Conservation (phyloP, 2,888 invertebrate genomes). For the Protophormia terraenovae region DNA sequence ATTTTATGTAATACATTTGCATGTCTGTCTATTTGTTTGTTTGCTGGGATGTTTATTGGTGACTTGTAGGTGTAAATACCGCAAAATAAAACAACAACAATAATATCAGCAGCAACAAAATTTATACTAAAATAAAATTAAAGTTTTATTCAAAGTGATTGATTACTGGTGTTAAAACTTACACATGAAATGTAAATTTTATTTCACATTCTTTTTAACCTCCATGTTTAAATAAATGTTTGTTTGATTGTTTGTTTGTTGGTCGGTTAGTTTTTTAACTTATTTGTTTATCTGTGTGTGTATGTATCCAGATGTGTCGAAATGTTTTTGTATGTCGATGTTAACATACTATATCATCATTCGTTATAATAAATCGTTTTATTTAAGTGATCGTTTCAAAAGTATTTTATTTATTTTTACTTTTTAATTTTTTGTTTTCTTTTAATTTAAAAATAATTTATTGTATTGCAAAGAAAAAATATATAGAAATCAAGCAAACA, state of each 20-base stretch:
- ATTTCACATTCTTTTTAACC: conserved; percentile 23
- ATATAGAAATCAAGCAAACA: not conserved
- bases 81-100: conserved; percentile 52
- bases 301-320: not conserved
- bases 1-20: not conserved
- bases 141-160: conserved; percentile 64
- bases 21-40: too few species aligned
- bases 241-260: conserved; percentile 2
- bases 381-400: conserved; percentile 32
- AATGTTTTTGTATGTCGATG: not conserved
- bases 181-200: conserved; percentile 59
- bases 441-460: conserved; percentile 46
- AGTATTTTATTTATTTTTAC: conserved; percentile 12
- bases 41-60: conserved; percentile 1
- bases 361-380: conserved; percentile 49
- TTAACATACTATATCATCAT: conserved; percentile 40
- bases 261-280: not conserved
- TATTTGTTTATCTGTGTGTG: not conserved
- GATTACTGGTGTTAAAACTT: conserved; percentile 64
- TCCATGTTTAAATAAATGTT: conserved; percentile 49
- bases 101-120: not conserved
- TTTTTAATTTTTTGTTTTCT: not conserved
- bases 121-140: conserved; percentile 52
- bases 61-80: conserved; percentile 56
- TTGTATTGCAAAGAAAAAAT: not conserved